Evolutionary conservation across 1,140 invertebrate genomes (phyloP).

Genomic region (Trichonephila inaurata): DNA sequence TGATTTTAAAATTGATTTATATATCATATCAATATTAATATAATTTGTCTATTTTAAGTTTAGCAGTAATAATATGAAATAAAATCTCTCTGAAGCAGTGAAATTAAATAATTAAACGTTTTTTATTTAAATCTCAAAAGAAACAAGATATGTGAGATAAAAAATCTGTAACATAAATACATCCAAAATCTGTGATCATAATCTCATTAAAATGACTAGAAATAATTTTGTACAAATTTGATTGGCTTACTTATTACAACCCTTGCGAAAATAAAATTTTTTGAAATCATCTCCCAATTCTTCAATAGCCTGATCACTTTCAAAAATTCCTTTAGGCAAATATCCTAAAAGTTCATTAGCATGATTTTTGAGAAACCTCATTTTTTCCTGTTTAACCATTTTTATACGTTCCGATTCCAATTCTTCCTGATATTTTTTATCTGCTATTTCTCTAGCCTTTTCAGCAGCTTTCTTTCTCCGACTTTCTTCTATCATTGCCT

Average conservation of each 20-base stretch:
- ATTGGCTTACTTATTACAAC: neutral
- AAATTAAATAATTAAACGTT: no score
- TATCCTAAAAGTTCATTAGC: constrained; percentile 56
- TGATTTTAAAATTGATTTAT: no score
- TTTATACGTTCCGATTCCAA: constrained; percentile 34
- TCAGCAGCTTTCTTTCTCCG: constrained; percentile 49
- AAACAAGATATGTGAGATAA: no score
- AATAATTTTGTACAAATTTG: neutral
- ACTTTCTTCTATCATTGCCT: constrained; percentile 58
- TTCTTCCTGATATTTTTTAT: constrained; percentile 25
- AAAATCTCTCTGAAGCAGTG: no score
- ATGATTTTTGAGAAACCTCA: constrained; percentile 42
- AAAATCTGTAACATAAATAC: no score
- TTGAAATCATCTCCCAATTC: constrained; percentile 55
- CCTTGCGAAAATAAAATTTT: constrained; percentile 31
- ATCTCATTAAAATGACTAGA: neutral
- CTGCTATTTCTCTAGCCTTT: constrained; percentile 35
- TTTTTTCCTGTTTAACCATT: constrained; percentile 59
- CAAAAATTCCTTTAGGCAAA: constrained; percentile 58
- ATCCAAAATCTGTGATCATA: no score
- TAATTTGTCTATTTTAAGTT: no score
- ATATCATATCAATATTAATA: no score
- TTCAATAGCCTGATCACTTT: constrained; percentile 29
- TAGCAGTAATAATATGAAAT: no score
- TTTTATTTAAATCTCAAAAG: no score